A percentile compares a stretch with the other conserved stretches of the same genome.
Evolutionary conservation across 2,888 invertebrate genomes (phyloP).

Genomic region (Megamerina dolium): DNA sequence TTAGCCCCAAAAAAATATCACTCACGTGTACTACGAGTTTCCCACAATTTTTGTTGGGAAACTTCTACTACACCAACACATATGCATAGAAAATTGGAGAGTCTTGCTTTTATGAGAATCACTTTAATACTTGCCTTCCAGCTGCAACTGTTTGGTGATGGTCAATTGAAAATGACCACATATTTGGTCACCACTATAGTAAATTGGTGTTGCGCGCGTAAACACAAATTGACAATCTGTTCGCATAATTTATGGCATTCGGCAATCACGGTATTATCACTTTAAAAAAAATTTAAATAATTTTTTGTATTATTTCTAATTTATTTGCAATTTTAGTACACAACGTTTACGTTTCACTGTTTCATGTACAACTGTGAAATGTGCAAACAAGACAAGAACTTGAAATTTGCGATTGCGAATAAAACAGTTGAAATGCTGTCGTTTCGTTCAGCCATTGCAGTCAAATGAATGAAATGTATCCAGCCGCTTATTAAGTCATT

Average conservation of each 20-base stretch:
- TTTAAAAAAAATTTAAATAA: neutral
- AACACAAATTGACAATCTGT: constrained; percentile 28
- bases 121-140: constrained; percentile 29
- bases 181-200: constrained; percentile 33
- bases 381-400: neutral
- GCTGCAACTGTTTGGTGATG: constrained; percentile 17
- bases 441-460: too few relatives aligned
- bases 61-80: neutral
- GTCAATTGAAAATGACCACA: constrained; percentile 24
- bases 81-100: too few relatives aligned
- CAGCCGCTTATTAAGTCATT: too few relatives aligned
- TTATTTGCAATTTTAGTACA: neutral
- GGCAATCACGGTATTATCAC: constrained; percentile 1
- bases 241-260: too few relatives aligned
- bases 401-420: too few relatives aligned
- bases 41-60: neutral
- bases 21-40: too few relatives aligned
- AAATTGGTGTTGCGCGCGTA: constrained; percentile 28
- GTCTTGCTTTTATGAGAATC: too few relatives aligned
- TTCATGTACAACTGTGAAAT: neutral
- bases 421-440: too few relatives aligned
- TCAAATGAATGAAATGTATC: too few relatives aligned
- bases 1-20: too few relatives aligned
- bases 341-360: neutral
- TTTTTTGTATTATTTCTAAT: constrained; percentile 1